Evolutionary conservation across 1,140 invertebrate species (phyloP), one percentile per base, ranked within the genome.

Genomic region (Hetaerina americana): DNA sequence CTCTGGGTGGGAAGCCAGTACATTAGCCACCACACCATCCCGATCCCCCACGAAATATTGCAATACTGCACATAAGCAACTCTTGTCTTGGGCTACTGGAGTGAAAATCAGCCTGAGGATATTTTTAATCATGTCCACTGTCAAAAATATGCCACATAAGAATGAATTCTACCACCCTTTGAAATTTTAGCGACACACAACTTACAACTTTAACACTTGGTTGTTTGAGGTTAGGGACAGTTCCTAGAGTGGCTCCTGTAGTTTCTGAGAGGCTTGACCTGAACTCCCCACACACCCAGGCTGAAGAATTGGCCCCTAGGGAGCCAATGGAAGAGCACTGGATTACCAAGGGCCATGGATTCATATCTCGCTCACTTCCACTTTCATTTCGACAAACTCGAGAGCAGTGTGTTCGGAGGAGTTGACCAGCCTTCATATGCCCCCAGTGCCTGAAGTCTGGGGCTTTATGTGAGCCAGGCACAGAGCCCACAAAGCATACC

Each of bases 271-370:
- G 80, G 70, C 87, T 88, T 18, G 84, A 80, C 6, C 89, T 78
- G 73, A 92, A 87, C 72, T 91, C 86, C 27, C 84, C 82, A 66
- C 81, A 80, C 10, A 94, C 76, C 92, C 92, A 95, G 15, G 84
- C 80, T n/a, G 87, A 84, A 28, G 87, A 84, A 72, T 81, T 86
- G 5, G 87, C 79, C 8, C 94, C 94, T 40, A 95, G 85, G 29
- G 88, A 90, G 5, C 96, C 95, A 72, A 98, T 92, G 75, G 94
- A 96, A 15, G 94, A 96, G 75, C 93, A 92, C 81, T 97, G 95
- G 18, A 89, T 89, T 27, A 96, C 79, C 5, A 92, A 79, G 24
- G 85, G 84, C 89, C 90, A 92, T 57, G 40, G 40, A n/a, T n/a
- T n/a, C n/a, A n/a, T n/a, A n/a, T n/a, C n/a, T n/a, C n/a, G n/a